A percentile compares a stretch with the other conserved stretches of the same genome.
phyloP scores from a whole-genome alignment of 2,113 vertebrate species.

The Steatornis caripensis region DNA sequence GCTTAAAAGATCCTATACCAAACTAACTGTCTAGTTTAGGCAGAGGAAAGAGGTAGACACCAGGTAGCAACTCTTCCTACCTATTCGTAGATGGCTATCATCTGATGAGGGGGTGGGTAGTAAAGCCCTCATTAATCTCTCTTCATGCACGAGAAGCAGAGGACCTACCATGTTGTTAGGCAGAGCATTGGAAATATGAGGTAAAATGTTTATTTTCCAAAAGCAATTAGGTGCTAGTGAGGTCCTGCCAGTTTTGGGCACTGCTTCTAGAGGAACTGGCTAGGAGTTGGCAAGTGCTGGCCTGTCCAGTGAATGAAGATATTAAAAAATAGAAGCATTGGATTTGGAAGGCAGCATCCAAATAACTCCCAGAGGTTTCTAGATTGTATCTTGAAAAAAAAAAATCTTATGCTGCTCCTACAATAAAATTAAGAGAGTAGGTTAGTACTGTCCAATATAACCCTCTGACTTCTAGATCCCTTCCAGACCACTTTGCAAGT shows the following conservation, averaged over 20 bases:
- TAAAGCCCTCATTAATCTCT: not conserved
- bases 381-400: not conserved
- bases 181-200: not conserved
- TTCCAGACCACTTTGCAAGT: not conserved
- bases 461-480: not conserved
- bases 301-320: not conserved
- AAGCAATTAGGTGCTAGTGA: conserved; percentile 31
- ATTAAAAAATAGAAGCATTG: not conserved
- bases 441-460: not conserved
- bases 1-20: not conserved
- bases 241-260: not conserved
- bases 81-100: not conserved
- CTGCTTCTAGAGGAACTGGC: not conserved
- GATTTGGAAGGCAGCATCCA: not conserved
- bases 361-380: not conserved
- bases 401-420: not conserved
- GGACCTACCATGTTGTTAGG: not conserved
- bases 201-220: conserved; percentile 52
- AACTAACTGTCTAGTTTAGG: not conserved
- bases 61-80: not conserved
- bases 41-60: not conserved
- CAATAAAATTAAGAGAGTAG: not conserved
- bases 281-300: not conserved
- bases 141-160: not conserved
- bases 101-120: not conserved